A percentile compares a stretch with the other conserved stretches of the same genome.
Evolutionary conservation across 2,888 invertebrate genomes (phyloP).

Genomic region (Crepidodera aurea): DNA sequence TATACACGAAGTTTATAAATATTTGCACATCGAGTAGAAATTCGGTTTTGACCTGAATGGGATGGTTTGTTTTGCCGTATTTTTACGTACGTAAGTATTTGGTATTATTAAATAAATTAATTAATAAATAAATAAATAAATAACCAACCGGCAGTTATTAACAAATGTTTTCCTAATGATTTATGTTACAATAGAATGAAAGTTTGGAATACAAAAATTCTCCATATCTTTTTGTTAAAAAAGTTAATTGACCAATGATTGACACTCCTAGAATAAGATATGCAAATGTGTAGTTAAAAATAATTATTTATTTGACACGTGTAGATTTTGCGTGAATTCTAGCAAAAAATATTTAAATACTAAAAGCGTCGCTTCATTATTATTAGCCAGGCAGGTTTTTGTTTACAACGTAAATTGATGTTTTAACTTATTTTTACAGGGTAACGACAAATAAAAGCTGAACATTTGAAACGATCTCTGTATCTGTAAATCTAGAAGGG

Average conservation of each 20-base stretch:
- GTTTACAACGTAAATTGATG: too few relatives aligned
- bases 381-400: too few relatives aligned
- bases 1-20: not conserved
- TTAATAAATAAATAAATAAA: too few relatives aligned
- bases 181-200: not conserved
- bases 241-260: not conserved
- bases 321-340: not conserved
- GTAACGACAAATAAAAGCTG: too few relatives aligned
- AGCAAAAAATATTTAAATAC: too few relatives aligned
- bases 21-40: not conserved
- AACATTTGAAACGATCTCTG: too few relatives aligned
- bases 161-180: not conserved
- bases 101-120: too few relatives aligned
- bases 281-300: not conserved
- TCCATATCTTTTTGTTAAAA: slow-evolving; percentile 1
- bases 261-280: not conserved
- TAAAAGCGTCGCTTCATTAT: too few relatives aligned
- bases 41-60: not conserved
- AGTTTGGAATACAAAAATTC: not conserved
- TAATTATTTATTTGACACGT: not conserved
- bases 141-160: not conserved
- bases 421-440: too few relatives aligned
- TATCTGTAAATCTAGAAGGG: too few relatives aligned
- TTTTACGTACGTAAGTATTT: too few relatives aligned
- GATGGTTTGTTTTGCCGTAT: not conserved